phyloP scores from a whole-genome alignment of 2,113 vertebrate genomes.

The Arenaria interpres region DNA sequence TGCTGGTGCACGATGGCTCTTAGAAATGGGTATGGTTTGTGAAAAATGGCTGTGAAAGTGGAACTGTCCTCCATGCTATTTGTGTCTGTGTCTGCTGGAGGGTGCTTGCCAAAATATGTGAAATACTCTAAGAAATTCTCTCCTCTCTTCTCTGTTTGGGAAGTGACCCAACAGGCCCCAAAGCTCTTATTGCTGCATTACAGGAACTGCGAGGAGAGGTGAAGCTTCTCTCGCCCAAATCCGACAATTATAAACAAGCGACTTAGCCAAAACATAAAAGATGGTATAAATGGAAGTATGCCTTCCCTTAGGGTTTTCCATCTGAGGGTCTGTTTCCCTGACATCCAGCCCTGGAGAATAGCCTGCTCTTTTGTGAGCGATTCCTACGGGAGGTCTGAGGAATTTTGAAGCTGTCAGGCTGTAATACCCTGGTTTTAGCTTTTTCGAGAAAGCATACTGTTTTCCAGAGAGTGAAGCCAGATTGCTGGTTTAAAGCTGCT shows the following conservation, averaged over 20 bases:
- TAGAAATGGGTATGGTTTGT: background rate
- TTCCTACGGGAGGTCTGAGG: conserved; percentile 49
- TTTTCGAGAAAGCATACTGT: conserved; percentile 35
- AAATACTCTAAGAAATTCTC: background rate
- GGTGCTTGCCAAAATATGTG: background rate
- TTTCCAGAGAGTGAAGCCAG: conserved; percentile 57
- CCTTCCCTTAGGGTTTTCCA: conserved; percentile 30
- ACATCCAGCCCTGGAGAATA: conserved; percentile 22
- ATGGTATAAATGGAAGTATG: conserved; percentile 36
- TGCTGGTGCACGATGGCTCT: background rate
- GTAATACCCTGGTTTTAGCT: conserved; percentile 56
- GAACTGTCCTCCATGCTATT: background rate
- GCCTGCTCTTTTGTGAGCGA: conserved; percentile 22
- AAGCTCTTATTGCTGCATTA: background rate
- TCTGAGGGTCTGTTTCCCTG: conserved; percentile 15
- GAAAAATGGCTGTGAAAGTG: background rate
- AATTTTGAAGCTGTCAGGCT: conserved; percentile 62
- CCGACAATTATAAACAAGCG: conserved; percentile 25
- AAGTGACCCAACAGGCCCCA: background rate
- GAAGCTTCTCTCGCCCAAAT: background rate
- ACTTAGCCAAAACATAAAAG: conserved; percentile 47
- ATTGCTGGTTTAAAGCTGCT: conserved; percentile 59
- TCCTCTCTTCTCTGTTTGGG: background rate
- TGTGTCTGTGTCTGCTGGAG: background rate
- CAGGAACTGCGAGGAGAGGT: background rate